Evolutionary conservation across 2,113 vertebrate species (phyloP).

Genomic region (Silurus glanis): DNA sequence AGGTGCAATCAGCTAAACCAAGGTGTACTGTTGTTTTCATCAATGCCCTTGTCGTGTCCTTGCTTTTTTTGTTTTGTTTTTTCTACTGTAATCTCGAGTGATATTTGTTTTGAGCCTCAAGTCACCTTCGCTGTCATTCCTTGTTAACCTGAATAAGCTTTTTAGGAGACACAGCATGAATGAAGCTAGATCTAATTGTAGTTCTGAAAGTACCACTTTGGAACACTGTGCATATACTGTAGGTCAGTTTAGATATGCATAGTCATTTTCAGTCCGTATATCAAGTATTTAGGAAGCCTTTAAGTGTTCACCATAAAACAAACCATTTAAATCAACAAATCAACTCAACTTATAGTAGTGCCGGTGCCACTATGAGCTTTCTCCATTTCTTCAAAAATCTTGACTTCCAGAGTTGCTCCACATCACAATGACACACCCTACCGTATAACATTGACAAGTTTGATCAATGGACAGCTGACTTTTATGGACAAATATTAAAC

Average conservation of each 20-base stretch:
- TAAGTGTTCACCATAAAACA: neutral
- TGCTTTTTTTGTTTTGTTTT: neutral
- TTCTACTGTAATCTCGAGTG: neutral
- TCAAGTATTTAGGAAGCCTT: neutral
- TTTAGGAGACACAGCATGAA: neutral
- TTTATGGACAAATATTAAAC: neutral
- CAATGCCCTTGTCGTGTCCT: conserved; percentile 11
- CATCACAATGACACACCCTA: neutral
- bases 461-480: neutral
- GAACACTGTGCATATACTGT: neutral
- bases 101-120: conserved; percentile 7
- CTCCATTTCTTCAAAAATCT: neutral
- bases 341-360: neutral
- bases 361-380: neutral
- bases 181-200: neutral
- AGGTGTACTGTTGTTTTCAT: conserved; percentile 4
- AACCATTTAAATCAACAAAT: neutral
- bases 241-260: neutral
- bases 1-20: conserved; percentile 1
- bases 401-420: neutral
- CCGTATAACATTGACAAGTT: neutral
- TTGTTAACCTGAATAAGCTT: neutral
- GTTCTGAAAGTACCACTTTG: neutral
- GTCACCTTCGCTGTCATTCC: neutral
- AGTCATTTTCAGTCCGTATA: neutral